Percentiles rank a stretch among this genome's conserved stretches.
Evolutionary conservation across 2,797 vertebrate genomes (phyloP).

Genomic region (Uromys caudimaculatus): DNA sequence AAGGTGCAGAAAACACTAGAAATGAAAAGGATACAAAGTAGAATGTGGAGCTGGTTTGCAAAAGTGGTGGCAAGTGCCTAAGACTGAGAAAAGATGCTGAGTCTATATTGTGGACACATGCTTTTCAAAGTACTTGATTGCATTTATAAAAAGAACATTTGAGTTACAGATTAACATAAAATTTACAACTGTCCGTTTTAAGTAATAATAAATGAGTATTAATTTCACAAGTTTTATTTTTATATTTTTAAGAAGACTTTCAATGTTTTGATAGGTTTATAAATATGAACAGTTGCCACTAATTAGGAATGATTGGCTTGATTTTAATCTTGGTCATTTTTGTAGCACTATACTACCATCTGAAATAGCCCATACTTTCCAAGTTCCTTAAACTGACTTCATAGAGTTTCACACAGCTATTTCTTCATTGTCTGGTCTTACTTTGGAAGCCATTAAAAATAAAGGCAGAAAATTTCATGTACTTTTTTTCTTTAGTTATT

Average conservation of each 20-base stretch:
- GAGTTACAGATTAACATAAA: background rate
- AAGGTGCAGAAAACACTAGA: no score
- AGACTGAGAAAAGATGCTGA: no score
- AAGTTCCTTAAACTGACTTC: background rate
- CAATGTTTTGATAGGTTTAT: background rate
- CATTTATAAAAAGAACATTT: no score
- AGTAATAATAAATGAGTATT: background rate
- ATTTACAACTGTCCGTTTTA: background rate
- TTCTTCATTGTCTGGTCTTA: background rate
- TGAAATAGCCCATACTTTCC: background rate
- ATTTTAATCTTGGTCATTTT: background rate
- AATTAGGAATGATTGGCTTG: background rate
- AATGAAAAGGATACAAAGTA: no score
- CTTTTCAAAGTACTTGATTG: no score
- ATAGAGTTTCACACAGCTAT: background rate
- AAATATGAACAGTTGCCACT: background rate
- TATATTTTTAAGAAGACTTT: background rate
- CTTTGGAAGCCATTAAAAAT: background rate
- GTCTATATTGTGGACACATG: no score
- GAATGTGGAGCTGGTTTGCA: no score
- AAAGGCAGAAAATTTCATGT: background rate
- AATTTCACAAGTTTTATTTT: background rate
- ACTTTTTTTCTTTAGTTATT: background rate
- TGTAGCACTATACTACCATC: background rate
- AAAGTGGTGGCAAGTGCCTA: no score